phyloP scores from a whole-genome alignment of 1,140 invertebrate genomes.

The Kradibia gibbosae region DNA sequence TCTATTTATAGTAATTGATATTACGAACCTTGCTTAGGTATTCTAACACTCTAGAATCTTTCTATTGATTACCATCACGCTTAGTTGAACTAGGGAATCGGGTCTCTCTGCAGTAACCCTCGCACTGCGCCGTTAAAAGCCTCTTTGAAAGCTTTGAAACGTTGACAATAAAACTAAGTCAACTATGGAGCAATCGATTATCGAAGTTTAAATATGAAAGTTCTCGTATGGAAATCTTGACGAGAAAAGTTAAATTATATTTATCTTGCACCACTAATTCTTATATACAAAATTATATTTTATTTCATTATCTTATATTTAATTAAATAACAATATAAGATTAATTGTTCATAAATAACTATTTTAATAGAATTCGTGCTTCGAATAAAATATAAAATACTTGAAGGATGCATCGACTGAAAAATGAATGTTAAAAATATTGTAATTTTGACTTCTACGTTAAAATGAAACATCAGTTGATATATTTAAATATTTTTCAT shows the following conservation, averaged over 20 bases:
- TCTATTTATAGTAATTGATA: conserved; percentile 35
- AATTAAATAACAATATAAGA: background rate
- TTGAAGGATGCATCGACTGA: too few relatives aligned
- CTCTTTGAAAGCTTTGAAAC: conserved; percentile 25
- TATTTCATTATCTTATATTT: background rate
- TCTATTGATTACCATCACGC: conserved; percentile 23
- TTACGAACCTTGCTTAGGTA: conserved; percentile 4
- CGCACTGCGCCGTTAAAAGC: conserved; percentile 8
- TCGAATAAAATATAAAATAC: too few relatives aligned
- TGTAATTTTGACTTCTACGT: too few relatives aligned
- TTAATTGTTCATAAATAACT: too few relatives aligned
- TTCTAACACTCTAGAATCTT: conserved; percentile 3
- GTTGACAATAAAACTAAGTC: conserved; percentile 34
- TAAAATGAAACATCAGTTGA: too few relatives aligned
- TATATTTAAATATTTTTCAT: too few relatives aligned
- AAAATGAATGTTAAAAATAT: too few relatives aligned
- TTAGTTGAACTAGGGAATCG: conserved; percentile 26
- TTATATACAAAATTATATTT: background rate
- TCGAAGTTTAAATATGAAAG: conserved; percentile 19
- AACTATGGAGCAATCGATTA: conserved; percentile 21
- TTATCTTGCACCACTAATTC: background rate
- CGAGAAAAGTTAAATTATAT: background rate
- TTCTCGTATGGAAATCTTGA: conserved; percentile 10
- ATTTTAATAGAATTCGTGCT: too few relatives aligned
- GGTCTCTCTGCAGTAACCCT: background rate